Conservation (phyloP, 2,113 vertebrate species). For the Microcebus griseorufus region DNA sequence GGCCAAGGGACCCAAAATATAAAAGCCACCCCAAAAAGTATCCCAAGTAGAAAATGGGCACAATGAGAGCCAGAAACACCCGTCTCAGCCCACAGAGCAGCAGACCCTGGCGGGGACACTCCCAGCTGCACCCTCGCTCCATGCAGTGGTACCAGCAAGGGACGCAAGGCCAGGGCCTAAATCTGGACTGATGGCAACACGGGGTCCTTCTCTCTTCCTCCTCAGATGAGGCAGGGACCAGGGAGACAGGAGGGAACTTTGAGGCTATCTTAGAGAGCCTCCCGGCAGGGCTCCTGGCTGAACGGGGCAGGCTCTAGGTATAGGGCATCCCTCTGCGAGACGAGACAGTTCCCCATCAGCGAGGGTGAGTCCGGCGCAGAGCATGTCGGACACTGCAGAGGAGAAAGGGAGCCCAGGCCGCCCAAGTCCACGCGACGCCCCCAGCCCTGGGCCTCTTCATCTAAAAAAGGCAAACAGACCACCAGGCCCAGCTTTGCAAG, state of each 20-base stretch:
- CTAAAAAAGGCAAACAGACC: neutral
- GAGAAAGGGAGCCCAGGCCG: neutral
- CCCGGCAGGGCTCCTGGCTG: too few relatives aligned
- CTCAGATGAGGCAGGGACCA: neutral
- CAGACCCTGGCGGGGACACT: rapidly evolving
- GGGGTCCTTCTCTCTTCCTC: neutral
- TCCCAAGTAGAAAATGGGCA: neutral
- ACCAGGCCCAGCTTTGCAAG: neutral
- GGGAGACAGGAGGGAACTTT: neutral
- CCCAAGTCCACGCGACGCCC: neutral
- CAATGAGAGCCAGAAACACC: neutral
- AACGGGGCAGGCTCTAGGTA: too few relatives aligned
- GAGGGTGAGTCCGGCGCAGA: neutral
- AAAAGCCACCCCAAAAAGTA: neutral
- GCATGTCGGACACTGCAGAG: too few relatives aligned
- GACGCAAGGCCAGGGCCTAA: neutral
- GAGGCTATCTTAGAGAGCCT: neutral
- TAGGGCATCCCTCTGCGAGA: neutral
- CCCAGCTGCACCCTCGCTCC: neutral
- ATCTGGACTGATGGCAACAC: neutral
- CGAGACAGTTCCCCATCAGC: rapidly evolving
- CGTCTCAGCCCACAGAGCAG: rapidly evolving
- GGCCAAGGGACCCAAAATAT: neutral
- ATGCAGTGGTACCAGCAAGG: rapidly evolving
- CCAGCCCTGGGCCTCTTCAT: neutral